phyloP scores from a whole-genome alignment of 35 echinoderm and acorn worm genomes.

The Holothuria glaberrima region DNA sequence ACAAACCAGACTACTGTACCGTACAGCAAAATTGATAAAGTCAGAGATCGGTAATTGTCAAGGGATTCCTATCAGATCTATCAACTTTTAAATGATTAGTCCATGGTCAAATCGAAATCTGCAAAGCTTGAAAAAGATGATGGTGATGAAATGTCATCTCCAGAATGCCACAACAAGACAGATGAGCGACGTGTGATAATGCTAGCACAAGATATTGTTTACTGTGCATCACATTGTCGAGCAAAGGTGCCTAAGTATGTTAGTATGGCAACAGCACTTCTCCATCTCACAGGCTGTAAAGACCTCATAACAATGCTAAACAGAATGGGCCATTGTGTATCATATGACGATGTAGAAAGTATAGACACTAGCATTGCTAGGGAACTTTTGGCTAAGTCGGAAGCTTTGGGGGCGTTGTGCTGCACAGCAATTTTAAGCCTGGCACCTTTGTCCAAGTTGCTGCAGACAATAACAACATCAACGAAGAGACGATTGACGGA shows the following conservation, averaged over 20 bases:
- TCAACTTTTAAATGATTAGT: neutral
- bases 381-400: slow-evolving; percentile 20
- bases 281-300: slow-evolving; percentile 59
- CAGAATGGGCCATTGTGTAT: slow-evolving; percentile 42
- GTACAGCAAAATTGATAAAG: neutral
- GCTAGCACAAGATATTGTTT: slow-evolving; percentile 50
- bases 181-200: slow-evolving; percentile 52
- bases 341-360: slow-evolving; percentile 55
- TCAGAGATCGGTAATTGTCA: neutral
- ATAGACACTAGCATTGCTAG: slow-evolving; percentile 42
- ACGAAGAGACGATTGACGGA: slow-evolving; percentile 58
- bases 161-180: slow-evolving; percentile 19
- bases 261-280: slow-evolving; percentile 42
- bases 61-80: slow-evolving; percentile 13
- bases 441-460: slow-evolving; percentile 42
- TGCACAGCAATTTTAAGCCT: slow-evolving; percentile 27
- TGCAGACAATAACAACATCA: slow-evolving; percentile 67
- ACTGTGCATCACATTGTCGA: slow-evolving; percentile 23
- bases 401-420: neutral
- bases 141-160: too few relatives aligned
- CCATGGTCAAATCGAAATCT: neutral
- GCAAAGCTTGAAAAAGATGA: too few relatives aligned
- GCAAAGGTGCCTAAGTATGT: slow-evolving; percentile 61
- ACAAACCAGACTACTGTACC: too few relatives aligned
- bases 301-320: slow-evolving; percentile 56